phyloP scores from a whole-genome alignment of 2,888 invertebrate species.

The Coenonympha arcania region DNA sequence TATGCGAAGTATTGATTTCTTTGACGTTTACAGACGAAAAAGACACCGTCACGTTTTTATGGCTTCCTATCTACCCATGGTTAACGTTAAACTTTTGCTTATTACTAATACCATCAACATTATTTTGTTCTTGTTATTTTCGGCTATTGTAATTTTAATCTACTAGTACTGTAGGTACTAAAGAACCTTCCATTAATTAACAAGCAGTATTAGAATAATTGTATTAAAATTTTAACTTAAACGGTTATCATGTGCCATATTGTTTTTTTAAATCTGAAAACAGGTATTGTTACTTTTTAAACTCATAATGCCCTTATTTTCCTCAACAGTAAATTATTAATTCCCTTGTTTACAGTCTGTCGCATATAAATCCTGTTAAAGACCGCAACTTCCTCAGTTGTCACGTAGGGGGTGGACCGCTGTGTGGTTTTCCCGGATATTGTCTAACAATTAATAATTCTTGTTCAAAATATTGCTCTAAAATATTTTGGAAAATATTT shows the following conservation, averaged over 20 bases:
- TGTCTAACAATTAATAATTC: slow-evolving; percentile 7
- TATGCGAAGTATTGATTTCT: slow-evolving; percentile 38
- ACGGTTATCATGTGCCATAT: too few relatives aligned
- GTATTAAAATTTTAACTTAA: too few relatives aligned
- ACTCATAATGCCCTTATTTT: too few relatives aligned
- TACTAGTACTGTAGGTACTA: too few relatives aligned
- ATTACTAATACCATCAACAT: too few relatives aligned
- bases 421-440: slow-evolving; percentile 15
- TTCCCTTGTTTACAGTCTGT: slow-evolving; percentile 16
- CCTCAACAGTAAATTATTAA: slow-evolving; percentile 10
- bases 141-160: too few relatives aligned
- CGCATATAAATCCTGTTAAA: slow-evolving; percentile 19
- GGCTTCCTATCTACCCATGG: slow-evolving; percentile 19
- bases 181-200: too few relatives aligned
- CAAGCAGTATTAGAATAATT: too few relatives aligned
- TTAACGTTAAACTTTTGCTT: slow-evolving; percentile 13
- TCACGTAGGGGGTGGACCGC: slow-evolving; percentile 20
- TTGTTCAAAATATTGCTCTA: not conserved
- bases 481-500: not conserved
- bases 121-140: too few relatives aligned
- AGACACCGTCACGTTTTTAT: slow-evolving; percentile 23
- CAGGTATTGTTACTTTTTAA: too few relatives aligned
- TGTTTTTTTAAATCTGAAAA: too few relatives aligned
- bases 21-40: slow-evolving; percentile 25
- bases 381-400: slow-evolving; percentile 19